Conservation (phyloP, 2,797 vertebrate genomes). For the Fringilla coelebs region DNA sequence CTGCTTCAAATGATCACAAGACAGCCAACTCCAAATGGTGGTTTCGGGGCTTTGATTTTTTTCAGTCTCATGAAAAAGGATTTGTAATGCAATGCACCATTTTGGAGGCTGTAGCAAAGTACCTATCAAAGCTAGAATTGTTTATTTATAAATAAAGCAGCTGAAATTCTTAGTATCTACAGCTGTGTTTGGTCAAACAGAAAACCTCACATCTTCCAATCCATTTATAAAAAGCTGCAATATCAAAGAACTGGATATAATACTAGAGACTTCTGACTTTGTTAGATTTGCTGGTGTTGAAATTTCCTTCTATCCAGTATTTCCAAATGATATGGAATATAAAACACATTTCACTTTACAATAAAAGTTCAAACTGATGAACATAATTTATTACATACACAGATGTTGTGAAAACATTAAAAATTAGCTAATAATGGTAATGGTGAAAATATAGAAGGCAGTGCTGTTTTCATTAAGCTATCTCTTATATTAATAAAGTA, state of each 20-base stretch:
- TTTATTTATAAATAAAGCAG: background rate
- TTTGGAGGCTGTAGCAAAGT: background rate
- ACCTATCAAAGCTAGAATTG: background rate
- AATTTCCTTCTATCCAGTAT: background rate
- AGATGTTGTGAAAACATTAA: background rate
- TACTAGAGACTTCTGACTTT: background rate
- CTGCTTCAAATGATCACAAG: background rate
- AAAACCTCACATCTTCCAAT: background rate
- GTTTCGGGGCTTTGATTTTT: background rate
- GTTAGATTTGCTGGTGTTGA: background rate
- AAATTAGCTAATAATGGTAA: background rate
- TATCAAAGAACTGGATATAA: background rate
- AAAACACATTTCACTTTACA: background rate
- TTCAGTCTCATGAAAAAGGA: background rate
- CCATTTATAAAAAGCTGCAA: background rate
- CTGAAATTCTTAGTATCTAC: background rate
- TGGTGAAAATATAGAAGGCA: background rate
- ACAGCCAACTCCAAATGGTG: background rate
- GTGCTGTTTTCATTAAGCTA: background rate
- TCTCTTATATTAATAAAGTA: background rate
- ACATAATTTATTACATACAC: background rate
- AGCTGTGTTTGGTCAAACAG: background rate
- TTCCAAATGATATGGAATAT: background rate
- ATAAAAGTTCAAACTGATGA: background rate
- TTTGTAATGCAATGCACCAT: background rate